A percentile compares a stretch with the other conserved stretches of the same genome.
Evolutionary conservation across 92 coral and sea anemone genomes (phyloP).

Genomic region (Epizoanthus rinbou): DNA sequence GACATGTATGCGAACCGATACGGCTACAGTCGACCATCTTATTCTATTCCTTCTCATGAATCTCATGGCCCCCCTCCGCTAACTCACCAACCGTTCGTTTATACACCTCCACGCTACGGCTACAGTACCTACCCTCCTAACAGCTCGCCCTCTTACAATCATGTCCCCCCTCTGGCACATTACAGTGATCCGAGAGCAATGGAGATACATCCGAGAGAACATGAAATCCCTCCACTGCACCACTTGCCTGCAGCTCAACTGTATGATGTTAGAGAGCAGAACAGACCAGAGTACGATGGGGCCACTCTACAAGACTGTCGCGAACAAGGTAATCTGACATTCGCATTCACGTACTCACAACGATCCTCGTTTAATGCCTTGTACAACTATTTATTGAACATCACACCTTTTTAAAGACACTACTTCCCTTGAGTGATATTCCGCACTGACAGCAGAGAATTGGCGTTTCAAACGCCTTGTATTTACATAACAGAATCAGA

Average conservation of each 20-base stretch:
- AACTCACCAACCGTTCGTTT: slow-evolving; percentile 83
- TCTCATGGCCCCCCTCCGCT: slow-evolving; percentile 81
- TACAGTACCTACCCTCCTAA: slow-evolving; percentile 71
- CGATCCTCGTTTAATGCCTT: slow-evolving; percentile 40
- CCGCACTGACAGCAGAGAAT: slow-evolving; percentile 22
- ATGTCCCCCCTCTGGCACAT: slow-evolving; percentile 55
- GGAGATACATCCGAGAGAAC: slow-evolving; percentile 75
- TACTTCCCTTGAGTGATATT: slow-evolving; percentile 41
- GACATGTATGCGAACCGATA: slow-evolving; percentile 74
- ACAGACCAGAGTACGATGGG: slow-evolving; percentile 51
- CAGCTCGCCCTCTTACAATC: slow-evolving; percentile 63
- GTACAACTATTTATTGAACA: slow-evolving; percentile 62
- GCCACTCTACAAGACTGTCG: slow-evolving; percentile 66
- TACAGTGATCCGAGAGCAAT: slow-evolving; percentile 71
- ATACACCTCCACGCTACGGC: slow-evolving; percentile 71
- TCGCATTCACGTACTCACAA: slow-evolving; percentile 22
- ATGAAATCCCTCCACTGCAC: slow-evolving; percentile 70
- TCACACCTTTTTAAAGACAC: slow-evolving; percentile 69
- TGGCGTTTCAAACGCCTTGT: slow-evolving; percentile 47
- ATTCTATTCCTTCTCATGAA: slow-evolving; percentile 70
- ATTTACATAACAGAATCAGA: slow-evolving; percentile 43
- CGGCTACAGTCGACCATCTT: slow-evolving; percentile 71
- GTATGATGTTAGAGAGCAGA: slow-evolving; percentile 58
- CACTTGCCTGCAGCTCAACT: slow-evolving; percentile 73
- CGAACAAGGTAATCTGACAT: slow-evolving; percentile 79